Conservation (phyloP, 2,113 vertebrate species). For the Oryzias woworae region DNA sequence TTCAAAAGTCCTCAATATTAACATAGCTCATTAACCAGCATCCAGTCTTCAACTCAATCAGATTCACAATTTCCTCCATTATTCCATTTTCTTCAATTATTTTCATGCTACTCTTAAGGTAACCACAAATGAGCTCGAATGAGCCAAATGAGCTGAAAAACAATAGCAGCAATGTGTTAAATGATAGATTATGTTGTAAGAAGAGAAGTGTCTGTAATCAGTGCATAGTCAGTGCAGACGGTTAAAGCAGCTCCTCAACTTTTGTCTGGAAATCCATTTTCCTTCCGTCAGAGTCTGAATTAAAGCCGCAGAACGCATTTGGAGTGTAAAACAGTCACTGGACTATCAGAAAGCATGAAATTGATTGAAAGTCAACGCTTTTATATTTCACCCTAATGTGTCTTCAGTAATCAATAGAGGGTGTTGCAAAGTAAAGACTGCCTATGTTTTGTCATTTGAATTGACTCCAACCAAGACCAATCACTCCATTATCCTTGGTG, state of each 20-base stretch:
- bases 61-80: constrained; percentile 62
- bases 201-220: constrained; percentile 49
- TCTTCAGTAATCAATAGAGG: constrained; percentile 70
- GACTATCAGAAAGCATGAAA: constrained; percentile 36
- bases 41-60: constrained; percentile 64
- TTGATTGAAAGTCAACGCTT: constrained; percentile 57
- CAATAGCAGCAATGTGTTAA: constrained; percentile 43
- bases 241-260: constrained; percentile 14
- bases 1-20: constrained; percentile 55
- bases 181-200: constrained; percentile 51
- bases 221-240: constrained; percentile 33
- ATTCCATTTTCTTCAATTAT: constrained; percentile 70
- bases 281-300: constrained; percentile 7
- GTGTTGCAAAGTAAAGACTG: constrained; percentile 47
- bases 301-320: constrained; percentile 11
- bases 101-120: constrained; percentile 71
- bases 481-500: constrained; percentile 77
- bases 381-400: constrained; percentile 48
- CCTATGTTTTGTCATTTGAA: constrained; percentile 65
- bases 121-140: constrained; percentile 70
- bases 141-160: constrained; percentile 71
- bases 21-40: constrained; percentile 71
- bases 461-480: constrained; percentile 63
- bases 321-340: constrained; percentile 27
- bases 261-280: constrained; percentile 18